A percentile compares a stretch with the other conserved stretches of the same genome.
Evolutionary conservation across 2,888 invertebrate species (phyloP).

Genomic region (Epistrophe eligans): DNA sequence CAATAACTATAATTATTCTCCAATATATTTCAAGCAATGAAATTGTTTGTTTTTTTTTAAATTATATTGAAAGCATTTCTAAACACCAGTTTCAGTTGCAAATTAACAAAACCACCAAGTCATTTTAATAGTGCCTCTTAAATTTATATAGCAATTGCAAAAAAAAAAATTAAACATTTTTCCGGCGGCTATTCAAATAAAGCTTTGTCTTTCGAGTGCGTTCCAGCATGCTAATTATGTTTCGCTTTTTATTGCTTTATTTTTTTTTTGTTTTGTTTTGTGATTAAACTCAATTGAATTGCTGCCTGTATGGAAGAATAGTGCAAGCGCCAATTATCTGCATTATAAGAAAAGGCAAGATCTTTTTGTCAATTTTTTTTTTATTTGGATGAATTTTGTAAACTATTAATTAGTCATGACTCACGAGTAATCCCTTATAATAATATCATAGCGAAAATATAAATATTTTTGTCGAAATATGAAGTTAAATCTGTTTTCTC

Average conservation of each 20-base stretch:
- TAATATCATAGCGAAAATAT: no score
- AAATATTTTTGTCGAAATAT: no score
- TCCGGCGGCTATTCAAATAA: neutral
- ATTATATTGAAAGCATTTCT: neutral
- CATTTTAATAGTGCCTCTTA: neutral
- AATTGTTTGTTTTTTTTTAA: no score
- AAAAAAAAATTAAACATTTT: neutral
- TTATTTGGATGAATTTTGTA: no score
- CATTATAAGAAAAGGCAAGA: no score
- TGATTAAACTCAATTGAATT: neutral
- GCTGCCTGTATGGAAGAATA: neutral
- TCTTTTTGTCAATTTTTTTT: no score
- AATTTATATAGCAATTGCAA: neutral
- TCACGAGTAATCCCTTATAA: no score
- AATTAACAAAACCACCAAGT: neutral
- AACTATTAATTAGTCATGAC: no score
- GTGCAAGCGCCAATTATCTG: no score
- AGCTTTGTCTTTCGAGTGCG: constrained; percentile 23
- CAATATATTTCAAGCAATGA: no score
- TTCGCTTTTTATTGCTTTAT: neutral
- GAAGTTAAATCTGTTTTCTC: no score
- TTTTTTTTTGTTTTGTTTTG: neutral
- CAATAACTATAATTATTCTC: no score
- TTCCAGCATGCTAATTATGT: neutral
- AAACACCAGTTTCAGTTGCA: neutral